Evolutionary conservation across 1,140 invertebrate species (phyloP).

Genomic region (Drosophila takahashii): DNA sequence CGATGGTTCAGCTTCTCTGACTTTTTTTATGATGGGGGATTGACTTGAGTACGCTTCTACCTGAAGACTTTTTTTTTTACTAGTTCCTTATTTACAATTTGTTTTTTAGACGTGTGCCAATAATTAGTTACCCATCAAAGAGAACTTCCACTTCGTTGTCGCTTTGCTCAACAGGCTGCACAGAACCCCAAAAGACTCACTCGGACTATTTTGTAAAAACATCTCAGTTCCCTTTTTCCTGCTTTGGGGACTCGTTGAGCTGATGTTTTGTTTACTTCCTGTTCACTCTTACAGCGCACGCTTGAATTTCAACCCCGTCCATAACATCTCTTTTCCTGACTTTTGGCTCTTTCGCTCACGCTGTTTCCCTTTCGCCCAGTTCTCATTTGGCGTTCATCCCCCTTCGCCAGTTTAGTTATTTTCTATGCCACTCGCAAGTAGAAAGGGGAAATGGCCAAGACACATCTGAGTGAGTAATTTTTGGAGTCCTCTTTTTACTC

Average conservation of each 20-base stretch:
- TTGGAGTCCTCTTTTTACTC: neutral
- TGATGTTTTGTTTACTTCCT: constrained; percentile 64
- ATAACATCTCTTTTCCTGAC: constrained; percentile 58
- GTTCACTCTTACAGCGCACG: constrained; percentile 73
- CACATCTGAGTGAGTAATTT: constrained; percentile 32
- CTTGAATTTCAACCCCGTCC: constrained; percentile 53
- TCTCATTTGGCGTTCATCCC: constrained; percentile 60
- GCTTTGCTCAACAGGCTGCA: constrained; percentile 60
- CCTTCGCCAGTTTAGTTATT: constrained; percentile 53
- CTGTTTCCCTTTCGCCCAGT: constrained; percentile 33
- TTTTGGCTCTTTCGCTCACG: constrained; percentile 66
- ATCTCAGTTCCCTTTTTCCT: constrained; percentile 25
- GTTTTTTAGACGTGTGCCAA: constrained; percentile 73
- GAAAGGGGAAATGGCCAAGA: constrained; percentile 61
- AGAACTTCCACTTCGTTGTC: constrained; percentile 8
- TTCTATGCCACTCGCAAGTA: constrained; percentile 12
- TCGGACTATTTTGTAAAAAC: constrained; percentile 41
- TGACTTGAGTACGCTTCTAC: constrained; percentile 34
- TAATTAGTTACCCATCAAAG: constrained; percentile 71
- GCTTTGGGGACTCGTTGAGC: constrained; percentile 2
- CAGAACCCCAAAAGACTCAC: constrained; percentile 52
- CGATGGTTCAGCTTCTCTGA: neutral
- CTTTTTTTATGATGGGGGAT: constrained; percentile 65
- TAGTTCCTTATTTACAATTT: constrained; percentile 60
- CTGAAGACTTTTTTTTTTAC: constrained; percentile 59